A percentile compares a stretch with the other conserved stretches of the same genome.
phyloP scores from a whole-genome alignment of 2,113 vertebrate species.

The human region DNA sequence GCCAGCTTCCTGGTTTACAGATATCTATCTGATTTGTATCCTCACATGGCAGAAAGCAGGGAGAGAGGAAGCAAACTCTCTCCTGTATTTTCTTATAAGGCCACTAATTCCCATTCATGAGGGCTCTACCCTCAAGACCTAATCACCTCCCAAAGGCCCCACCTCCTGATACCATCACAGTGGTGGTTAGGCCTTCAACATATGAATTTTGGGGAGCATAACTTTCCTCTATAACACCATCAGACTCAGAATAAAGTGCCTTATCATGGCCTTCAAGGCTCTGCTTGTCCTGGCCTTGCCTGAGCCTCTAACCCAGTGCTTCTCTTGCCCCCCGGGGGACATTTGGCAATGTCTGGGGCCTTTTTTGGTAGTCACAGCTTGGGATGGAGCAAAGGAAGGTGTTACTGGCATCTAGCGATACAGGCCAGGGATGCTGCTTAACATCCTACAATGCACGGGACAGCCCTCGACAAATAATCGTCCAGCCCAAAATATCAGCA shows the following conservation, averaged over 20 bases:
- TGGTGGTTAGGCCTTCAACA: not conserved
- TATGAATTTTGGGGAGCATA: rapidly evolving
- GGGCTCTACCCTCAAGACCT: not conserved
- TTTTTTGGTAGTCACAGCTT: not conserved
- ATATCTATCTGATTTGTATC: no score
- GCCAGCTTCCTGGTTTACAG: not conserved
- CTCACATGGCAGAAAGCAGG: not conserved
- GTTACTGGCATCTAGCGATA: no score
- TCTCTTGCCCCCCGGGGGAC: not conserved
- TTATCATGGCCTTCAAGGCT: not conserved
- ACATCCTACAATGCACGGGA: not conserved
- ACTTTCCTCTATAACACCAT: no score
- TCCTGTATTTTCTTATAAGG: not conserved
- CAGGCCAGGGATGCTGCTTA: not conserved
- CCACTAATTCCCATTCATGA: not conserved
- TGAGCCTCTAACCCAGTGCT: not conserved
- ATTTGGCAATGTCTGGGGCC: not conserved
- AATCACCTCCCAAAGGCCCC: not conserved
- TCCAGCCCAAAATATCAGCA: not conserved
- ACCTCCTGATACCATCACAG: not conserved
- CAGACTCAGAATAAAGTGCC: not conserved
- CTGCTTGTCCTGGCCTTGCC: not conserved
- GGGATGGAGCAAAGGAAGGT: not conserved
- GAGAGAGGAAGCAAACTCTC: not conserved
- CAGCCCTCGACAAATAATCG: no score